Evolutionary conservation across 2,888 invertebrate genomes (phyloP).

Genomic region (Stramonita haemastoma): DNA sequence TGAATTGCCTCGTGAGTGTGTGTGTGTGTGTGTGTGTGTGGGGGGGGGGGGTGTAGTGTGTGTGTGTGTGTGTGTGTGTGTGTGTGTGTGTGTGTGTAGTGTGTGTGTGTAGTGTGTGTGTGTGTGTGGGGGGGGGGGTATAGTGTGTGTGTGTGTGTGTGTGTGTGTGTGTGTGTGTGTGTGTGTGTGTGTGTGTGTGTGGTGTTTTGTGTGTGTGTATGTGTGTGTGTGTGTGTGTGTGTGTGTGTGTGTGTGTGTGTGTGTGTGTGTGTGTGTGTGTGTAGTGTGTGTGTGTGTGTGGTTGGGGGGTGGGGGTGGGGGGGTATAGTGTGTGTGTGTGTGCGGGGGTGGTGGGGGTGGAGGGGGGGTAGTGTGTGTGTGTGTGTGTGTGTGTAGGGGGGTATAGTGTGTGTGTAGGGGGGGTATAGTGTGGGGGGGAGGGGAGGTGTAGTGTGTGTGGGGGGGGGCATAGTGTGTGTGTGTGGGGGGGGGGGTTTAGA

Average conservation of each 20-base stretch:
- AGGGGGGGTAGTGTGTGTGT: no score
- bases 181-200: conserved; percentile 10
- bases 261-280: not conserved
- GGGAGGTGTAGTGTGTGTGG: no score
- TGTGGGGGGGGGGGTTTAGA: no score
- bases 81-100: not conserved
- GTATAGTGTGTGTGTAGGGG: no score
- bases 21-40: not conserved
- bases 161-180: not conserved
- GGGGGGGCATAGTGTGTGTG: no score
- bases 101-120: not conserved
- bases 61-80: not conserved
- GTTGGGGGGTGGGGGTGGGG: no score
- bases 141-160: no score
- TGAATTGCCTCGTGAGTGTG: not conserved
- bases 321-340: no score
- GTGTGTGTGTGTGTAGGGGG: no score
- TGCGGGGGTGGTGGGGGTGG: no score
- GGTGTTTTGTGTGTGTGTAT: not conserved
- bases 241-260: not conserved
- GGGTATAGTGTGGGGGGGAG: no score
- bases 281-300: not conserved
- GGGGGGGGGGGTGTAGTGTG: not conserved
- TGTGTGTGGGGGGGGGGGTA: no score
- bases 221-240: not conserved